phyloP scores from a whole-genome alignment of 1,140 invertebrate genomes.

The Vollenhovia emeryi region DNA sequence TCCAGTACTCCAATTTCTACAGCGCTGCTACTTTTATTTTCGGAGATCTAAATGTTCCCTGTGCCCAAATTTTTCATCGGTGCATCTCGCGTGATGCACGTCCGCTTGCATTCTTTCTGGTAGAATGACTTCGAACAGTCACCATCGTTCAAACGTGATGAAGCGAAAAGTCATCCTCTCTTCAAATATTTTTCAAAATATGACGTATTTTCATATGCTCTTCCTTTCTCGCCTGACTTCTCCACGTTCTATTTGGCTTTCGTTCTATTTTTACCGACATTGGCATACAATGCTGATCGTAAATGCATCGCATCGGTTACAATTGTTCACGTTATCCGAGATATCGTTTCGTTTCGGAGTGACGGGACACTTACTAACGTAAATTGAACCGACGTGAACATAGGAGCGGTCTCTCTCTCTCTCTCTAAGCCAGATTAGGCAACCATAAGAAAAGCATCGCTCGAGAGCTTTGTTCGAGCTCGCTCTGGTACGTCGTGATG shows the following conservation, averaged over 20 bases:
- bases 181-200: constrained; percentile 22
- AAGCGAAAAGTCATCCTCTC: constrained; percentile 1
- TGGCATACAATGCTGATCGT: constrained; percentile 24
- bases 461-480: constrained; percentile 78
- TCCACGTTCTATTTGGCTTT: background rate
- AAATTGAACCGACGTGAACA: constrained; percentile 59
- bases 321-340: constrained; percentile 70
- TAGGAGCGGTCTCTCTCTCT: background rate
- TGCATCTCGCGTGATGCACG: background rate
- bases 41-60: background rate
- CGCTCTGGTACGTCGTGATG: constrained; percentile 76
- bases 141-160: constrained; percentile 10
- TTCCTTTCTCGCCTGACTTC: background rate
- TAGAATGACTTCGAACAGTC: constrained; percentile 17
- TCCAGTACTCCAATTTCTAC: background rate
- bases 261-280: background rate
- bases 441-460: constrained; percentile 80
- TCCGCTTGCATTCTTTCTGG: constrained; percentile 7
- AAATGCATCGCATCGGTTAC: constrained; percentile 16
- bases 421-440: constrained; percentile 79
- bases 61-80: background rate
- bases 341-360: constrained; percentile 62
- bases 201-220: background rate
- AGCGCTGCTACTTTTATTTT: background rate
- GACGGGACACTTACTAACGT: constrained; percentile 53